phyloP scores from a whole-genome alignment of 2,113 vertebrate species.

The Larimichthys crocea region DNA sequence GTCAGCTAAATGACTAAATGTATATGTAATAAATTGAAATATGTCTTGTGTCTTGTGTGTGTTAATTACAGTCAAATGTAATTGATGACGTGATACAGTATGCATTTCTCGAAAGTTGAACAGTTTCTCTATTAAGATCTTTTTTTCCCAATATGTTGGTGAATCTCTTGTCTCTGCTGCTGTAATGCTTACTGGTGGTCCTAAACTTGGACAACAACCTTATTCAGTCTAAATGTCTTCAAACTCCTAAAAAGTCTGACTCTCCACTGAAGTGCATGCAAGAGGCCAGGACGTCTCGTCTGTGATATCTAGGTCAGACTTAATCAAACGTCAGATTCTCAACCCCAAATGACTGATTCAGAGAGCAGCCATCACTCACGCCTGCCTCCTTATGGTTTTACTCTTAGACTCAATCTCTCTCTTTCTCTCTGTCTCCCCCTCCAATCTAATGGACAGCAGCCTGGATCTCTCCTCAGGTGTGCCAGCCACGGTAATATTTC shows the following conservation, averaged over 20 bases:
- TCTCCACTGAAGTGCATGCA: slow-evolving; percentile 45
- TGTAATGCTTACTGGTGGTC: not conserved
- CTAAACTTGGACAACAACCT: slow-evolving; percentile 29
- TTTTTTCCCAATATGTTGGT: not conserved
- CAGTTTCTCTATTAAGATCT: no score
- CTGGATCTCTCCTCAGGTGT: slow-evolving; percentile 67
- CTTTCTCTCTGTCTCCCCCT: slow-evolving; percentile 33
- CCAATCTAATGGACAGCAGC: slow-evolving; percentile 62
- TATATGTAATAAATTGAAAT: no score
- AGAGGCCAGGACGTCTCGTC: slow-evolving; percentile 59
- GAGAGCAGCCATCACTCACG: slow-evolving; percentile 73
- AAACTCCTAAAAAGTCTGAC: slow-evolving; percentile 41
- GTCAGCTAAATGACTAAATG: no score
- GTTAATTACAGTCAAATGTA: no score
- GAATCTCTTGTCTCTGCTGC: not conserved
- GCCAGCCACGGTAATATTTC: slow-evolving; percentile 72
- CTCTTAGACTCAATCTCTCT: slow-evolving; percentile 44
- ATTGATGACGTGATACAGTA: no score
- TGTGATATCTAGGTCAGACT: slow-evolving; percentile 77
- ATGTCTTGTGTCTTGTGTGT: no score
- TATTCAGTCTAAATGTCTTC: slow-evolving; percentile 45
- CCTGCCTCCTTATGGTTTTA: slow-evolving; percentile 42
- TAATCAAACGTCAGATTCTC: slow-evolving; percentile 76
- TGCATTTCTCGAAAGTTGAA: no score
- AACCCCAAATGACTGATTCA: slow-evolving; percentile 72